Conservation (phyloP, 2,888 invertebrate species). For the Chymomyza procnemis region DNA sequence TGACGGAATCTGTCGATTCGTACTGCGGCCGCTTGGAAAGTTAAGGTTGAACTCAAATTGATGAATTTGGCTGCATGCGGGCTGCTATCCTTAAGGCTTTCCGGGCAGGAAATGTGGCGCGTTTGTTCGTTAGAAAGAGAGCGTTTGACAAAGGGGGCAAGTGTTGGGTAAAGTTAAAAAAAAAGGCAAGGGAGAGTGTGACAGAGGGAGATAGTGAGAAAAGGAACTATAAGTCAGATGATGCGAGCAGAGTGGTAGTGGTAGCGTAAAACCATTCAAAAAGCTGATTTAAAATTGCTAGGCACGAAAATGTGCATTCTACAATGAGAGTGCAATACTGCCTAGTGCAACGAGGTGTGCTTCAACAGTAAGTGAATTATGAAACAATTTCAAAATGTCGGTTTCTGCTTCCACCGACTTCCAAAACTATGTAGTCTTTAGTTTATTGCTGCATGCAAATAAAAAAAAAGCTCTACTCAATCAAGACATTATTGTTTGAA, state of each 20-base stretch:
- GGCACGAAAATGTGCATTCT: conserved; percentile 64
- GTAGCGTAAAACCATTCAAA: neutral
- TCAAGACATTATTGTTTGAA: too few relatives aligned
- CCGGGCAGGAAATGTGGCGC: conserved; percentile 60
- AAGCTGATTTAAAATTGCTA: conserved; percentile 65
- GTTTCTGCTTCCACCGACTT: too few relatives aligned
- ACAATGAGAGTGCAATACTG: neutral
- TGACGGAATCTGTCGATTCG: neutral
- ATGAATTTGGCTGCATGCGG: conserved; percentile 50
- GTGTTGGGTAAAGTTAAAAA: too few relatives aligned
- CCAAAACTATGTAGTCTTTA: too few relatives aligned
- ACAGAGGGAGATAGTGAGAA: neutral
- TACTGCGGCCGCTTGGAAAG: neutral
- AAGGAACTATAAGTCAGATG: too few relatives aligned
- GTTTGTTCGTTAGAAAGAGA: neutral
- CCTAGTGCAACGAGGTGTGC: conserved; percentile 31
- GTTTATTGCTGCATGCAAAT: too few relatives aligned
- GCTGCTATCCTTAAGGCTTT: conserved; percentile 14
- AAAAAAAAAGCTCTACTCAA: too few relatives aligned
- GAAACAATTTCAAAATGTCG: too few relatives aligned
- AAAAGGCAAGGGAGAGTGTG: neutral
- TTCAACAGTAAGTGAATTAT: too few relatives aligned
- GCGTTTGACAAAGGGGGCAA: neutral
- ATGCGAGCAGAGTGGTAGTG: too few relatives aligned
- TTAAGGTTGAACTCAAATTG: conserved; percentile 44